Percentiles rank a stretch among this genome's conserved stretches.
These are phyloP conservation scores for Xestia rhomboidea DNA, from an alignment of 2,888 invertebrate genomes.

Conservation along the genomic window DNA sequence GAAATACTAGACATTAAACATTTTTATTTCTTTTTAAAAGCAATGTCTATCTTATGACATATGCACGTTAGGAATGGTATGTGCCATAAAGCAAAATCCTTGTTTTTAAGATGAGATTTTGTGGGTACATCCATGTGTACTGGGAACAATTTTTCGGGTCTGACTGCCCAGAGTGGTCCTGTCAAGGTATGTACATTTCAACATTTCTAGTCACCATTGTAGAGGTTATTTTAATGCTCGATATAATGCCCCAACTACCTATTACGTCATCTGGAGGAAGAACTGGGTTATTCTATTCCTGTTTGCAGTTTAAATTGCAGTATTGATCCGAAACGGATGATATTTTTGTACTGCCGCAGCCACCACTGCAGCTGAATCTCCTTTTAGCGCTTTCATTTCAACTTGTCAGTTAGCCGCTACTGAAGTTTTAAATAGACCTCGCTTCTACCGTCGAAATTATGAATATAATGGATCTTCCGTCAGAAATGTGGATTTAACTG, in stretches of 20 bases:
- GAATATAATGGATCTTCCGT: background rate
- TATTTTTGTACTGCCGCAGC: conserved; percentile 38
- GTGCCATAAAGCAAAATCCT: background rate
- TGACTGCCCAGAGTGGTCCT: background rate
- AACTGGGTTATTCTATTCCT: conserved; percentile 55
- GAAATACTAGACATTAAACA: conserved; percentile 26
- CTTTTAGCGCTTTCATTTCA: conserved; percentile 37
- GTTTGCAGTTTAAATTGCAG: conserved; percentile 39
- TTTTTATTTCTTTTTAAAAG: conserved; percentile 34
- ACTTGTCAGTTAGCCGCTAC: conserved; percentile 39
- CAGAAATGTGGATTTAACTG: background rate
- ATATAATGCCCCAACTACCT: conserved; percentile 19
- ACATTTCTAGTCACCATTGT: no score
- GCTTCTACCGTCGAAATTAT: background rate
- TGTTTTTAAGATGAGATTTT: background rate
- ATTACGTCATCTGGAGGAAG: conserved; percentile 40
- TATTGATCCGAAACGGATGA: conserved; percentile 53
- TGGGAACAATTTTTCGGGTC: background rate
- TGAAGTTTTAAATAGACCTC: conserved; percentile 23
- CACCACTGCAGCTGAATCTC: conserved; percentile 15
- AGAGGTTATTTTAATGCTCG: conserved; percentile 45
- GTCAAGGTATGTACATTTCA: background rate
- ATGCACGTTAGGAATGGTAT: background rate
- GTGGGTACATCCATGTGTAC: background rate
- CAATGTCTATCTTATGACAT: background rate